Conservation (phyloP, 2,888 invertebrate species). For the Brassicogethes aeneus region DNA sequence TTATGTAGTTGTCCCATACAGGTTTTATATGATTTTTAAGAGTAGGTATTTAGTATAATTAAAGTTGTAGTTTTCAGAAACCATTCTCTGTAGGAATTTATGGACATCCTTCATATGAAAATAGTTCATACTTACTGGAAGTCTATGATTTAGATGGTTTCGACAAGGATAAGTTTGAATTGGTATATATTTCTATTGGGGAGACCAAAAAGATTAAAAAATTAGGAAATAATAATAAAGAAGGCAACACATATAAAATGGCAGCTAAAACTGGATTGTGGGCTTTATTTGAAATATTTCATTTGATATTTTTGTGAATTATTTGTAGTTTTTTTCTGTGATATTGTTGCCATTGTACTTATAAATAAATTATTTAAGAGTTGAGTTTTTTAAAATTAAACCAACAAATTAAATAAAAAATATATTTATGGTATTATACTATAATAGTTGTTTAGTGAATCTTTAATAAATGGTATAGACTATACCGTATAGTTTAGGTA, state of each 20-base stretch:
- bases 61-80: slow-evolving; percentile 15
- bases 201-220: background rate
- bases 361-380: background rate
- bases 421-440: too few relatives aligned
- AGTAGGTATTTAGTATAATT: too few relatives aligned
- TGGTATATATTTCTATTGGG: slow-evolving; percentile 7
- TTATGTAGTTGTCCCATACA: slow-evolving; percentile 15
- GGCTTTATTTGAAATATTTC: slow-evolving; percentile 10
- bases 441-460: too few relatives aligned
- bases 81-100: slow-evolving; percentile 17
- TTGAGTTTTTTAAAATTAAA: too few relatives aligned
- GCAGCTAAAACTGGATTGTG: slow-evolving; percentile 4
- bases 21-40: slow-evolving; percentile 2
- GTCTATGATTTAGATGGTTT: slow-evolving; percentile 5
- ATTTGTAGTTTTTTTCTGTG: background rate
- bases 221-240: slow-evolving; percentile 6
- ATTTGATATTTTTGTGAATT: slow-evolving; percentile 7
- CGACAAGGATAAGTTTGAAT: slow-evolving; percentile 8
- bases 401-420: background rate
- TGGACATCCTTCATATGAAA: slow-evolving; percentile 11
- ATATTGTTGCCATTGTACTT: background rate
- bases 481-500: too few relatives aligned
- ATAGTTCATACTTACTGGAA: slow-evolving; percentile 10
- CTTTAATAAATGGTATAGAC: too few relatives aligned
- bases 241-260: slow-evolving; percentile 6